phyloP scores from a whole-genome alignment of 2,797 vertebrate species.

The Spatula clypeata region DNA sequence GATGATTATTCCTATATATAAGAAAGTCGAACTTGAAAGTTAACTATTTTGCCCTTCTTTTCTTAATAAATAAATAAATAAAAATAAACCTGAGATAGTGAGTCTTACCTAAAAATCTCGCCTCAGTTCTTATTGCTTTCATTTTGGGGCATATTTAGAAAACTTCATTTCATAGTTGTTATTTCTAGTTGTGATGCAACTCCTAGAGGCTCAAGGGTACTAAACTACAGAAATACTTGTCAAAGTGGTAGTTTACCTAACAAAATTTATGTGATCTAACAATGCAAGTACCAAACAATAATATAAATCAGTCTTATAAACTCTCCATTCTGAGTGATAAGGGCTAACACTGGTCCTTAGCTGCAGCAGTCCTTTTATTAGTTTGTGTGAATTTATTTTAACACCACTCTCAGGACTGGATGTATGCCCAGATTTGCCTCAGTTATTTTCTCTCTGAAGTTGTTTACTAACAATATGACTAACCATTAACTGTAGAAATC shows the following conservation, averaged over 20 bases:
- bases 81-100: background rate
- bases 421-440: background rate
- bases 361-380: background rate
- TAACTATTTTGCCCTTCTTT: background rate
- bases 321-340: background rate
- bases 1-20: background rate
- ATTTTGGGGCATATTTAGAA: background rate
- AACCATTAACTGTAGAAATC: background rate
- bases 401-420: background rate
- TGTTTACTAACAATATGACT: background rate
- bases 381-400: background rate
- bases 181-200: background rate
- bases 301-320: background rate
- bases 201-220: background rate
- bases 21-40: background rate
- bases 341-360: background rate
- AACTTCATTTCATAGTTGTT: background rate
- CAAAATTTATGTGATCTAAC: background rate
- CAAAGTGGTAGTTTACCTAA: background rate
- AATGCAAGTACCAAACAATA: background rate
- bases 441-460: background rate
- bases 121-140: background rate
- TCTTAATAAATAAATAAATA: no score
- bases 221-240: background rate
- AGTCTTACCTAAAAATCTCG: background rate